Conservation (phyloP, 2,797 vertebrate genomes). For the Mus spretus region DNA sequence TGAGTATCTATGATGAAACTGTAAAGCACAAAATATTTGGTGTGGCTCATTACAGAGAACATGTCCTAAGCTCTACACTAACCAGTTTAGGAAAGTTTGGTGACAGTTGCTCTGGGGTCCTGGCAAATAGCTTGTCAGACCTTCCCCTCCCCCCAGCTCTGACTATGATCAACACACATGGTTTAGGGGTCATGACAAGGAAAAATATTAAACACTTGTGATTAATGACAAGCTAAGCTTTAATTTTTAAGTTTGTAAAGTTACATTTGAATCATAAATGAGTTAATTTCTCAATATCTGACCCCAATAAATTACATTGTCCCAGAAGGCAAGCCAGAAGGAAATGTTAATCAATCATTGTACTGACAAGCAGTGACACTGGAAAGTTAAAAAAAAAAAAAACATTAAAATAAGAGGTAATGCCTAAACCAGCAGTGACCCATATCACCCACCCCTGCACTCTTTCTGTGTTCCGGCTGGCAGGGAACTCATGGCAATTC, state of each 20-base stretch:
- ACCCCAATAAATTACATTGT: constrained; percentile 61
- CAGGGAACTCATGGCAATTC: background rate
- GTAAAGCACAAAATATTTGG: background rate
- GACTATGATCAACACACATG: constrained; percentile 45
- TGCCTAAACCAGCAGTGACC: background rate
- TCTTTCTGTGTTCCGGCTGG: background rate
- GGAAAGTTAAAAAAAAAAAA: constrained; percentile 61
- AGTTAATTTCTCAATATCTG: constrained; percentile 77
- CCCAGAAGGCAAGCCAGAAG: constrained; percentile 62
- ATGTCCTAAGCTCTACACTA: background rate
- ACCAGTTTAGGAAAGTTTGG: constrained; percentile 7
- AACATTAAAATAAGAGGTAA: constrained; percentile 71
- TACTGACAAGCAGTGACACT: constrained; percentile 40
- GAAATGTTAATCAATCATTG: constrained; percentile 81
- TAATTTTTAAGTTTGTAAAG: constrained; percentile 72
- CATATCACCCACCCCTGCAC: background rate
- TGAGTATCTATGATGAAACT: background rate
- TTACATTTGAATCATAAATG: constrained; percentile 78
- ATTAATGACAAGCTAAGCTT: constrained; percentile 75
- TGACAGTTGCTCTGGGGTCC: background rate
- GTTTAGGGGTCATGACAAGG: constrained; percentile 44
- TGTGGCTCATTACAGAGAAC: background rate
- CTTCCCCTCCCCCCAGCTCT: background rate
- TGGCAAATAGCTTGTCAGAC: background rate
- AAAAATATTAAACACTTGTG: constrained; percentile 71